These are phyloP conservation scores for Oreochromis spilurus DNA, from an alignment of 2,113 vertebrate genomes.

Conservation along the genomic window DNA sequence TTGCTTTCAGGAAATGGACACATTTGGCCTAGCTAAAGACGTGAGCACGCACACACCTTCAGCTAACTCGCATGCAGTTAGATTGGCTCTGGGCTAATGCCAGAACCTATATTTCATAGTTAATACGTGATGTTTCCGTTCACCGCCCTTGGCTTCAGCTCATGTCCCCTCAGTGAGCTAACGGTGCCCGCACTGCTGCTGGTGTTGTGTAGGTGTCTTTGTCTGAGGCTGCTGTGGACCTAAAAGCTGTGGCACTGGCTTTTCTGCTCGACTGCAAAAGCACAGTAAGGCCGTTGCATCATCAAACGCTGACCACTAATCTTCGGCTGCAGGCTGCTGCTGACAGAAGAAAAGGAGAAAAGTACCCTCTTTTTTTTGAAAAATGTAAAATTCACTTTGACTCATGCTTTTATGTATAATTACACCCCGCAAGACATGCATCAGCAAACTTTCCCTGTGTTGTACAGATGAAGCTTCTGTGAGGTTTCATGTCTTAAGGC, in stretches of 20 bases:
- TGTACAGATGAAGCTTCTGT: neutral
- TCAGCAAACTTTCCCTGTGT: slow-evolving; percentile 27
- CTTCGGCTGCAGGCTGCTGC: slow-evolving; percentile 24
- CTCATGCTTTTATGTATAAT: slow-evolving; percentile 21
- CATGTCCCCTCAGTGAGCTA: slow-evolving; percentile 22
- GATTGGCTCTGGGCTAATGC: slow-evolving; percentile 34
- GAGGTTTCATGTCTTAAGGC: slow-evolving; percentile 14
- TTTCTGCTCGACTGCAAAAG: slow-evolving; percentile 58
- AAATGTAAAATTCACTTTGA: slow-evolving; percentile 28
- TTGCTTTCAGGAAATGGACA: slow-evolving; percentile 69
- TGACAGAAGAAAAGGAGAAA: neutral
- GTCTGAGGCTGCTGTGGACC: slow-evolving; percentile 33
- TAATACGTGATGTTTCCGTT: slow-evolving; percentile 60
- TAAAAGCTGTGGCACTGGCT: slow-evolving; percentile 27
- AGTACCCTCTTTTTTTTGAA: slow-evolving; percentile 1
- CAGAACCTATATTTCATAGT: slow-evolving; percentile 34
- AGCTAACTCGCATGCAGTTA: neutral
- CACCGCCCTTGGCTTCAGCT: slow-evolving; percentile 42
- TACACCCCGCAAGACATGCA: neutral
- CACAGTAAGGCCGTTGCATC: slow-evolving; percentile 52
- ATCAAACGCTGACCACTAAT: slow-evolving; percentile 59
- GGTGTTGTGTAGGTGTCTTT: slow-evolving; percentile 59
- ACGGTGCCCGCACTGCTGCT: neutral
- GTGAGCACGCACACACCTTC: slow-evolving; percentile 17
- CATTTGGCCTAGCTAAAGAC: slow-evolving; percentile 49